phyloP scores from a whole-genome alignment of 1,140 invertebrate genomes.

The Agrilus planipennis region DNA sequence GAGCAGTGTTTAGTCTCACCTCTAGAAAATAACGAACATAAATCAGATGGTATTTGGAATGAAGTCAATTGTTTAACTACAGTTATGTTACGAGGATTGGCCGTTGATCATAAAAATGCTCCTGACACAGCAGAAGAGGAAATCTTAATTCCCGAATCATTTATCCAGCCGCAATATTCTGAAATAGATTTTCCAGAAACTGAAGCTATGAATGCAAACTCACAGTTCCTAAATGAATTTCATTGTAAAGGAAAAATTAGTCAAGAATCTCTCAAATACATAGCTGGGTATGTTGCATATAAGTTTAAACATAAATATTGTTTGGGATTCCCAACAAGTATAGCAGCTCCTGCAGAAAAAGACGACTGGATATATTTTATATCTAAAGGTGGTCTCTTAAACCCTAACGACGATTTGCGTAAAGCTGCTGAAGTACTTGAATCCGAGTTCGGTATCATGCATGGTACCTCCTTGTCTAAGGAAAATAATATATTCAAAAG shows the following conservation, averaged over 20 bases:
- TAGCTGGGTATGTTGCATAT: constrained; percentile 11
- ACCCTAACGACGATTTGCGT: constrained; percentile 1
- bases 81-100: not conserved
- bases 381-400: constrained; percentile 4
- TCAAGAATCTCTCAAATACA: constrained; percentile 9
- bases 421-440: constrained; percentile 3
- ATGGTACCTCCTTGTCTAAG: constrained; percentile 4
- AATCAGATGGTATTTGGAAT: no score
- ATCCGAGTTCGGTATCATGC: not conserved
- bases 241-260: constrained; percentile 6
- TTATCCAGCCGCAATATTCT: not conserved
- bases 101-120: not conserved
- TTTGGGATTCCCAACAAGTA: not conserved
- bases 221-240: constrained; percentile 5
- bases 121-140: not conserved
- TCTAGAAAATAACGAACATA: no score
- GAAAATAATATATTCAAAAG: constrained; percentile 8
- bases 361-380: constrained; percentile 6
- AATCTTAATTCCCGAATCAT: not conserved
- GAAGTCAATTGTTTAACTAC: constrained; percentile 3
- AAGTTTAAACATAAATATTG: constrained; percentile 10
- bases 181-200: not conserved
- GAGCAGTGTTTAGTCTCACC: no score
- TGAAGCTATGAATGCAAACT: not conserved
- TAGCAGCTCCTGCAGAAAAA: not conserved